Evolutionary conservation across 2,888 invertebrate genomes (phyloP).

Genomic region (Tetragnatha montana): DNA sequence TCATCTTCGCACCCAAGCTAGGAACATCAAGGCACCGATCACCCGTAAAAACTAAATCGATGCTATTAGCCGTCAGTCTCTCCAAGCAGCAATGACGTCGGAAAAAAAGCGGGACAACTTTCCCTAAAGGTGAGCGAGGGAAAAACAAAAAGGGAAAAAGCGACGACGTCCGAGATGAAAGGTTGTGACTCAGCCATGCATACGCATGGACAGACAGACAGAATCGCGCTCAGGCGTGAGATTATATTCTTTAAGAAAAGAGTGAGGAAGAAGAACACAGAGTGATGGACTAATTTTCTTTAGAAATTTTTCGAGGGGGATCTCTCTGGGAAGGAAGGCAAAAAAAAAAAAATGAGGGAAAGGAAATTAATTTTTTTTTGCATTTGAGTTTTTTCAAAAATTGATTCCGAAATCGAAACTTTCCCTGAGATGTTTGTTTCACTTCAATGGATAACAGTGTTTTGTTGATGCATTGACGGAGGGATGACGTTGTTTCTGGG

Average conservation of each 20-base stretch:
- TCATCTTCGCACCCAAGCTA: background rate
- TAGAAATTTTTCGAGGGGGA: conserved; percentile 10
- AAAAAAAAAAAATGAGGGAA: conserved; percentile 9
- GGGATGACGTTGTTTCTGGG: background rate
- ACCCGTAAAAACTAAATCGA: background rate
- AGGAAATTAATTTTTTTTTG: conserved; percentile 22
- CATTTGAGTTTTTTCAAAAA: conserved; percentile 12
- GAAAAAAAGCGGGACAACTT: background rate
- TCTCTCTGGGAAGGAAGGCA: conserved; percentile 6
- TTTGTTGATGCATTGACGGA: background rate
- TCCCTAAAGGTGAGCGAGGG: background rate
- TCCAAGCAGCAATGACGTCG: background rate
- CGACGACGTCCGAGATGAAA: conserved; percentile 43
- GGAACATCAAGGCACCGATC: background rate
- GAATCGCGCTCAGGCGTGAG: conserved; percentile 28
- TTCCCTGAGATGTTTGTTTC: conserved; percentile 18
- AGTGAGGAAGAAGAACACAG: background rate
- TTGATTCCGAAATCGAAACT: conserved; percentile 27
- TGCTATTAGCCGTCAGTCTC: background rate
- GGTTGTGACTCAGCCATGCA: conserved; percentile 26
- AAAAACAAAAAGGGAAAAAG: conserved; percentile 4
- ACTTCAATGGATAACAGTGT: conserved; percentile 13
- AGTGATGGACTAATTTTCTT: conserved; percentile 52
- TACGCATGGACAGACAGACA: conserved; percentile 38
- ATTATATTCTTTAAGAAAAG: conserved; percentile 30